Base-by-base conservation (phyloP, 35 echinoderm and acorn worm genomes). In the Diadema setosum region DNA sequence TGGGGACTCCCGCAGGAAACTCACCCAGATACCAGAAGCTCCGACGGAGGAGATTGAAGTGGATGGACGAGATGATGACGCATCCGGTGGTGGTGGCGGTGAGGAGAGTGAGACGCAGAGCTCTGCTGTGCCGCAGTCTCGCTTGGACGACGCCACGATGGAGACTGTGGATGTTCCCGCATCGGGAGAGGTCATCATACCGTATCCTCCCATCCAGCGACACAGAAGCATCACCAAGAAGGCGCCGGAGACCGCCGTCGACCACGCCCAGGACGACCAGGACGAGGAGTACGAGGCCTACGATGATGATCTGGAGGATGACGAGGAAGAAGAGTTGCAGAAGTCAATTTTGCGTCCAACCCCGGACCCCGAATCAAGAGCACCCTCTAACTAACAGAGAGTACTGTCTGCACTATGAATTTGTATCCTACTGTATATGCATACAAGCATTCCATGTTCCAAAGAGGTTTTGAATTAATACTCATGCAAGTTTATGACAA, bases 281-380 rank as follows among this genome's bases (percentile, higher is more conserved):
- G 73, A 78, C n/a, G 37, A 36, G 9, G 39, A 78, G 1, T 33
- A 44, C 39, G 39, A 78, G 17, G 73, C 39, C 35, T 25, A 41
- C 35, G 73, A 78, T 20, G 73, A 78, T 78, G 73, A 78, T 32
- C 30, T 78, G 33, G 73, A 44, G 21, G 73, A 78, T 16, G 73
- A 78, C 44, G 73, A 78, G 73, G 73, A 78, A 44, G 73, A 78
- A 4, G 73, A 78, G 73, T 41, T 78, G 73, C 39, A 78, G 73
- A 78, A 78, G 36, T 78, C 73, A 2, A 78, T 78, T 21, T 41
- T 78, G 39, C 33, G 73, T 42, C 73, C 39, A 2, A 78, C 73
- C 25, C 73, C 73, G 24, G 73, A 78, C 24, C 73, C 73, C 5
- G 73, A 78, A 7, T 78, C 73, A 78, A 78, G 73, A 44, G 27